phyloP scores from a whole-genome alignment of 2,888 invertebrate species.

The Xylota sylvarum region DNA sequence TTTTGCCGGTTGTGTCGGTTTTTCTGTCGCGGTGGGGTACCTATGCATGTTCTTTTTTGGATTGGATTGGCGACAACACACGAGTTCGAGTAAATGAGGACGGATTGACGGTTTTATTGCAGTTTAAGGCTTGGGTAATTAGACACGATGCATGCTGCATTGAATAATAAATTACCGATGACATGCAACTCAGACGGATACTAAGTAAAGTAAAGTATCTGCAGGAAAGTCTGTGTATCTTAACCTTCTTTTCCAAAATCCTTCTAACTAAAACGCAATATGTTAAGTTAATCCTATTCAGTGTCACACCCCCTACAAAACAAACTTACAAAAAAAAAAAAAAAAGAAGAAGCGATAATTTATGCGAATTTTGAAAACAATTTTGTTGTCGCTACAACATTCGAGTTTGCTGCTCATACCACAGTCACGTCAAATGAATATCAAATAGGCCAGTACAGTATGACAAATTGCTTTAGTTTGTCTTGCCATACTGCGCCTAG shows the following conservation, averaged over 20 bases:
- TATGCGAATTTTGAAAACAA: slow-evolving; percentile 6
- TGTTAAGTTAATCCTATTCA: not conserved
- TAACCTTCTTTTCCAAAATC: too few species aligned
- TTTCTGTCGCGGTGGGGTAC: slow-evolving; percentile 6
- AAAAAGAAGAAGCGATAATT: not conserved
- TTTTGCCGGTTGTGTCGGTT: not conserved
- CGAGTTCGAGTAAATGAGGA: slow-evolving; percentile 11
- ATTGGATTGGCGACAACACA: slow-evolving; percentile 21
- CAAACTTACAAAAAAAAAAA: too few species aligned
- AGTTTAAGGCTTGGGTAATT: slow-evolving; percentile 3
- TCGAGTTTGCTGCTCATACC: not conserved
- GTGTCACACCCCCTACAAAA: not conserved
- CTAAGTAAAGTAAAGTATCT: too few species aligned
- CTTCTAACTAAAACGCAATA: not conserved
- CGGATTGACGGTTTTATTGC: slow-evolving; percentile 21
- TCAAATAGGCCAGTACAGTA: not conserved
- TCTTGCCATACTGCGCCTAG: not conserved
- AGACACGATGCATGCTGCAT: not conserved
- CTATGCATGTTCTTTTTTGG: slow-evolving; percentile 7
- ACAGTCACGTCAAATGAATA: slow-evolving; percentile 8
- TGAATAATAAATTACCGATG: not conserved
- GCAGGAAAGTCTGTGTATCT: too few species aligned
- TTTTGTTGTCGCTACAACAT: not conserved
- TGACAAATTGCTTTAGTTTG: slow-evolving; percentile 1
- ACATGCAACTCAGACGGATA: not conserved